Conservation (phyloP, 2,113 vertebrate genomes). For the Rhipidura dahli region DNA sequence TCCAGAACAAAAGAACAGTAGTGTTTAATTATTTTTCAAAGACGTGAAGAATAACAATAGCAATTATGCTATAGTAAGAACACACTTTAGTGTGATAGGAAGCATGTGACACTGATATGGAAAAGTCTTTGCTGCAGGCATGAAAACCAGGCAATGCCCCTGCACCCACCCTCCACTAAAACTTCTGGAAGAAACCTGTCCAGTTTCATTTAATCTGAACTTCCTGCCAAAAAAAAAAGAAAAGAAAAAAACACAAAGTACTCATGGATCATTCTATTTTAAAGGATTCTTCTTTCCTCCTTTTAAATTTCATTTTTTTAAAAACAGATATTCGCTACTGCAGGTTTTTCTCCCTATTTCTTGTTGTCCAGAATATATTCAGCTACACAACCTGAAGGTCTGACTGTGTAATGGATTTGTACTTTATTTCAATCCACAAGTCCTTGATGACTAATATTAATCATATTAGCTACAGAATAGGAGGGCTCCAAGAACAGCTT, state of each 20-base stretch:
- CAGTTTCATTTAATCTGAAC: background rate
- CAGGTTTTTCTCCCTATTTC: background rate
- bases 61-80: slow-evolving; percentile 61
- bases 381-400: background rate
- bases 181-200: background rate
- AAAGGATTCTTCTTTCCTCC: background rate
- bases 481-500: background rate
- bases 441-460: background rate
- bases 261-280: background rate
- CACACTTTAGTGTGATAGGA: slow-evolving; percentile 36
- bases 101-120: background rate
- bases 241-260: background rate
- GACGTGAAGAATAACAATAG: slow-evolving; percentile 59
- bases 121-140: slow-evolving; percentile 21
- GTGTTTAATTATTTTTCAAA: slow-evolving; percentile 69
- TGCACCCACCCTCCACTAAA: accelerated
- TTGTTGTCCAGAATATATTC: background rate
- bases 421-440: background rate
- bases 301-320: background rate
- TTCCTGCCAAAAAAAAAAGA: background rate
- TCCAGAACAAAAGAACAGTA: slow-evolving; percentile 43
- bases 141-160: background rate
- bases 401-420: background rate
- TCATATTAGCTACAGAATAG: background rate
- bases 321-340: background rate